Evolutionary conservation across 1,140 invertebrate species (phyloP).

Genomic region (Hesperophylax magnus): DNA sequence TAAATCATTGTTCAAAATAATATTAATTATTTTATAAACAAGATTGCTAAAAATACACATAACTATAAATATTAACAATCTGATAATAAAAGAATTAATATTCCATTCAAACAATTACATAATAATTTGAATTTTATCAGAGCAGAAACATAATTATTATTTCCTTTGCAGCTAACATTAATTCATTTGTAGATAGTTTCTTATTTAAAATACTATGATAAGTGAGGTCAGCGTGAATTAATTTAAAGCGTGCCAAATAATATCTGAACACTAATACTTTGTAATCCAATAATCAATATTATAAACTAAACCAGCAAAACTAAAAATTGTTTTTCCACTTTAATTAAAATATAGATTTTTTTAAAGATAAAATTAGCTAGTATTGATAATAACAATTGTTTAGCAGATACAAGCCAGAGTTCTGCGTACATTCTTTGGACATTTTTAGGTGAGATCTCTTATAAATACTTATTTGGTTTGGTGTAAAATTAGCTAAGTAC

Average conservation of each 20-base stretch:
- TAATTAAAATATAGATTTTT: not conserved
- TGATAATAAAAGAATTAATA: too few species aligned
- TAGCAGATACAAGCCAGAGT: not conserved
- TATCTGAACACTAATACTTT: conserved; percentile 3
- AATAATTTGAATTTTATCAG: too few species aligned
- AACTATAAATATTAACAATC: too few species aligned
- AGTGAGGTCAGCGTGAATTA: not conserved
- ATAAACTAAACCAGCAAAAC: not conserved
- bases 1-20: not conserved
- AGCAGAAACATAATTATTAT: too few species aligned
- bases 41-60: too few species aligned
- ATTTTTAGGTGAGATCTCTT: conserved; percentile 19
- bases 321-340: not conserved
- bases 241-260: not conserved
- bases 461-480: conserved; percentile 25
- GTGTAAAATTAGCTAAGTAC: not conserved
- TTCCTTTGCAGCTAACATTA: too few species aligned
- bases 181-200: too few species aligned
- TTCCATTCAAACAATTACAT: too few species aligned
- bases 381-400: not conserved
- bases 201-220: not conserved
- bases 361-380: not conserved
- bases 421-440: conserved; percentile 17
- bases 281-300: not conserved
- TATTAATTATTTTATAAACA: not conserved